A percentile compares a stretch with the other conserved stretches of the same genome.
Evolutionary conservation across 1,140 invertebrate genomes (phyloP).

Genomic region (Leptestheria dahalacensis): DNA sequence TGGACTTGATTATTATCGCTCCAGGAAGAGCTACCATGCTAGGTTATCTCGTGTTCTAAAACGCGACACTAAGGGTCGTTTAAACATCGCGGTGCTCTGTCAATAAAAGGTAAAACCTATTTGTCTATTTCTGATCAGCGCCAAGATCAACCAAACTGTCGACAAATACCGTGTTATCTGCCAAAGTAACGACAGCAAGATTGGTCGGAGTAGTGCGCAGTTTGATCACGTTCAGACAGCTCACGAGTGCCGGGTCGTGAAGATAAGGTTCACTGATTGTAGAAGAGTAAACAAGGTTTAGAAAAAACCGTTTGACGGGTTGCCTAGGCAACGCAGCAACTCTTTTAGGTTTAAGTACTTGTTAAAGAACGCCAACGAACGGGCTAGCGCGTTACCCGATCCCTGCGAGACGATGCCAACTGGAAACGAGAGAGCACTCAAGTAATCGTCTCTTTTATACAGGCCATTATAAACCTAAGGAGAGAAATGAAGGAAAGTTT

Average conservation of each 20-base stretch:
- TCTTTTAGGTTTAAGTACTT: constrained; percentile 17
- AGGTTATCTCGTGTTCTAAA: too few species aligned
- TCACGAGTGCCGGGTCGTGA: constrained; percentile 58
- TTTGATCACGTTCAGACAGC: constrained; percentile 61
- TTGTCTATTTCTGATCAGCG: too few species aligned
- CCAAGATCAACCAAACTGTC: too few species aligned
- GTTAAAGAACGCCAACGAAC: constrained; percentile 46
- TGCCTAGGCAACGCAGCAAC: not conserved
- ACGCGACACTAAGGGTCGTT: too few species aligned
- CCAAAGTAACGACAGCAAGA: not conserved
- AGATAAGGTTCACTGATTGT: constrained; percentile 61
- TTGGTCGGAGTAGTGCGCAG: constrained; percentile 27
- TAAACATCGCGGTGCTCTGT: too few species aligned
- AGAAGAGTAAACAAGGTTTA: not conserved
- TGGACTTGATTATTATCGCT: too few species aligned
- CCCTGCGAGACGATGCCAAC: constrained; percentile 83
- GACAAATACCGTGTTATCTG: not conserved
- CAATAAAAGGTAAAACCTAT: too few species aligned
- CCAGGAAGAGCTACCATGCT: too few species aligned
- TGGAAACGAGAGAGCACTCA: constrained; percentile 54
- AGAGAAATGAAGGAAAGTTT: too few species aligned
- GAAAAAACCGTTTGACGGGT: not conserved
- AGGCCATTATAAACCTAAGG: constrained; percentile 68
- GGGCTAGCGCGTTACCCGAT: constrained; percentile 85
- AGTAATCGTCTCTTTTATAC: constrained; percentile 71